Evolutionary conservation across 2,113 vertebrate genomes (phyloP).

Genomic region (Myrmecophaga tridactyla): DNA sequence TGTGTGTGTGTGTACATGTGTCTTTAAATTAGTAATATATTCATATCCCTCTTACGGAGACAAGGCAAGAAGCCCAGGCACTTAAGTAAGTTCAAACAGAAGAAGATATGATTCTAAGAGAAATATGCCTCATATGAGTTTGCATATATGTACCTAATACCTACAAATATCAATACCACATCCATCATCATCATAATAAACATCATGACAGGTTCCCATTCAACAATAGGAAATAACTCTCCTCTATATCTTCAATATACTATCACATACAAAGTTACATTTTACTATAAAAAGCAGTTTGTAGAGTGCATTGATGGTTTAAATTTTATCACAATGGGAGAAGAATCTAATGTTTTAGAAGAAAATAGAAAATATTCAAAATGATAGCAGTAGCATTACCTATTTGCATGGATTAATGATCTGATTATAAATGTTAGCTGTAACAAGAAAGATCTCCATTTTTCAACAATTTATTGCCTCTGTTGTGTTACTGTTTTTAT

Average conservation of each 20-base stretch:
- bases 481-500: conserved; percentile 11
- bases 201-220: background rate
- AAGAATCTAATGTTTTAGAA: conserved; percentile 1
- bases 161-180: background rate
- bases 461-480: background rate
- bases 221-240: conserved; percentile 12
- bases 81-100: conserved; percentile 3
- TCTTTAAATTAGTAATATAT: background rate
- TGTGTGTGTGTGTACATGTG: background rate
- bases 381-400: background rate
- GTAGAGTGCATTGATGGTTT: background rate
- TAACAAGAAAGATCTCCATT: background rate
- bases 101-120: background rate
- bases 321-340: background rate
- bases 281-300: background rate
- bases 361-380: conserved; percentile 37
- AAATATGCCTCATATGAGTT: background rate
- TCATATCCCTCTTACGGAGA: background rate
- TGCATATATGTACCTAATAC: background rate
- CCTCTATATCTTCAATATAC: background rate
- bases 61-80: background rate
- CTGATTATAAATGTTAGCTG: conserved; percentile 7
- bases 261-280: background rate
- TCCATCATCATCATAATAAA: background rate
- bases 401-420: background rate